These are phyloP conservation scores for Plectropomus leopardus DNA, from an alignment of 2,113 vertebrate species.

Conservation along the genomic window DNA sequence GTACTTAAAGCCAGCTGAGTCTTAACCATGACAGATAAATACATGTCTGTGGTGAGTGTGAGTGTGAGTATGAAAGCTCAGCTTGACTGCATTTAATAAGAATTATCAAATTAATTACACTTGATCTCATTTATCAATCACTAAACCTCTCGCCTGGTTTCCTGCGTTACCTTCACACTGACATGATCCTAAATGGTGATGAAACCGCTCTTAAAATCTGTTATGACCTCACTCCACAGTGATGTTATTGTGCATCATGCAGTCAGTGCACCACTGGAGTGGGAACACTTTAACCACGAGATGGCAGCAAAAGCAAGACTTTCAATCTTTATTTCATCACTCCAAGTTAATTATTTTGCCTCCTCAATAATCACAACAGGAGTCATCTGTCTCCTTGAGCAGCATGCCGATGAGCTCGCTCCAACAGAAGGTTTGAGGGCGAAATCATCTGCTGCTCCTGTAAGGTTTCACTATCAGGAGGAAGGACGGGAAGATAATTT, in stretches of 20 bases:
- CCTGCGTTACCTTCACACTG: not conserved
- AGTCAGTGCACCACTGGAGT: not conserved
- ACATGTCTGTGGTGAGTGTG: not conserved
- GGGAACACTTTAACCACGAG: slow-evolving; percentile 36
- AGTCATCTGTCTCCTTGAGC: not conserved
- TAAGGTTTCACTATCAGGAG: not conserved
- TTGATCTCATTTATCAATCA: not conserved
- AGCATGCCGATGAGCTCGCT: too few relatives aligned
- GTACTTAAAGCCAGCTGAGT: not conserved
- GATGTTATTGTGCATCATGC: slow-evolving; percentile 8
- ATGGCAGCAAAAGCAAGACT: slow-evolving; percentile 56
- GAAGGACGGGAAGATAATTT: too few relatives aligned
- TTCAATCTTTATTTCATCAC: not conserved
- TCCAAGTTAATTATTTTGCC: not conserved
- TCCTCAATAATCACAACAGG: not conserved
- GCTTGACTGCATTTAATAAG: not conserved
- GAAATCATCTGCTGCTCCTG: not conserved
- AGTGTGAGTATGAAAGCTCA: too few relatives aligned
- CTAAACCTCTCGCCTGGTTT: not conserved
- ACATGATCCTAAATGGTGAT: not conserved
- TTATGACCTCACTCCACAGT: slow-evolving; percentile 20
- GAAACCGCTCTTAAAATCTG: too few relatives aligned
- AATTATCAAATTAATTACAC: not conserved
- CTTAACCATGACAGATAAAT: not conserved
- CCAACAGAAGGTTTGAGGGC: not conserved